These are phyloP conservation scores for Trachymyrmex septentrionalis DNA, from an alignment of 1,140 invertebrate species.

Conservation along the genomic window DNA sequence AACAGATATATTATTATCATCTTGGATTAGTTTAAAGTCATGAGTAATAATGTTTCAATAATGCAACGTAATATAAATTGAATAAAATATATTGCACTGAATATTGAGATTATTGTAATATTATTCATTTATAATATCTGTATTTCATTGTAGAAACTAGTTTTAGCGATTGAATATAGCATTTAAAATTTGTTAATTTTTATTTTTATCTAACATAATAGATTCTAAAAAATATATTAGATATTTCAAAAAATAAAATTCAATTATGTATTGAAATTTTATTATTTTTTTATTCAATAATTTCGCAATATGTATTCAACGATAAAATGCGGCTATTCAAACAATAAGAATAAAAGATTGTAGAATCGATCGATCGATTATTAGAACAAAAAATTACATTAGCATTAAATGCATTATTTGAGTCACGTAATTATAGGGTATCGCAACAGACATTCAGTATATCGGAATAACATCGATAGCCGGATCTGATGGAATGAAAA, in stretches of 20 bases:
- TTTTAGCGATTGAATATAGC: not conserved
- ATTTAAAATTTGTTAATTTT: not conserved
- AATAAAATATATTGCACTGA: not conserved
- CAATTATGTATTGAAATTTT: not conserved
- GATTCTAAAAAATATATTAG: not conserved
- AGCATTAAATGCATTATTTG: constrained; percentile 57
- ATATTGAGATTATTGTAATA: not conserved
- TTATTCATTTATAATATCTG: not conserved
- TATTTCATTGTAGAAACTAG: not conserved
- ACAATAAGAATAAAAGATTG: constrained; percentile 19
- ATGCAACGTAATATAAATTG: not conserved
- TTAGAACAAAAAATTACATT: constrained; percentile 49
- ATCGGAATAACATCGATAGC: constrained; percentile 57
- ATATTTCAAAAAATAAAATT: constrained; percentile 8
- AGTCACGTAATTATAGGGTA: constrained; percentile 56
- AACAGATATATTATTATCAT: not conserved
- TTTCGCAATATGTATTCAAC: not conserved
- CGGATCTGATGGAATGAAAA: constrained; percentile 43
- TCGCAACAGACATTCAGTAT: constrained; percentile 45
- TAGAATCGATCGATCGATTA: constrained; percentile 42
- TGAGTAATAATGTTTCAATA: not conserved
- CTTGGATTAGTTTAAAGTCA: not conserved
- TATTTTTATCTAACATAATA: not conserved
- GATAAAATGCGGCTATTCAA: not conserved
- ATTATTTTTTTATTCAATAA: not conserved